Evolutionary conservation across 2,888 invertebrate species (phyloP), one percentile per base, ranked within the genome.

Genomic region (Drosophila neotestacea): DNA sequence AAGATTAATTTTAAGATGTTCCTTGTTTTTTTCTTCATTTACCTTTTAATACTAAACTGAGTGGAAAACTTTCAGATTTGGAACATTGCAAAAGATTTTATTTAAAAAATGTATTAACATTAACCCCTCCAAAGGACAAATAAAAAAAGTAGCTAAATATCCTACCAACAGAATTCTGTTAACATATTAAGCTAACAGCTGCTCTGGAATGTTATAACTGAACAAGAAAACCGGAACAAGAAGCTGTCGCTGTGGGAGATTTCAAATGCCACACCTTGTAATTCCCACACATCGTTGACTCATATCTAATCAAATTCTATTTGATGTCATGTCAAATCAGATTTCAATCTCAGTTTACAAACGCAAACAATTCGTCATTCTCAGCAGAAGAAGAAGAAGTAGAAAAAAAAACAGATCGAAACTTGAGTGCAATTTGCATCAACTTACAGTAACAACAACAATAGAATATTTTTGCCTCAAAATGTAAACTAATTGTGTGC

Each of bases 401-500:
- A 58, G 16, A 39, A 56, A 55, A 46, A 36, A 61, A 67, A 76
- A 52, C 71, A 67, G 72, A 71, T 75, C 67, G 72, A 72, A 76
- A 42, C 38, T 52, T 62, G 74, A 65, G 58, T 60, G 70, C 67
- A 79, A 74, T 79, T 74, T 79, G 80, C 77, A 79, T 72, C 70
- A 63, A 69, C 46, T 69, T 73, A 69, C 34, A 56, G 64, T n/a
- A 39, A 48, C 44, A 73, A 38, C 46, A 62, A 34, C 69, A 70
- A 58, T 61, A 77, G 79, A 79, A 79, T 73, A 68, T 74, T 78
- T 77, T 56, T 38, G 61, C 51, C 36, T 48, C 61, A 30, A 68
- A 61, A 65, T 68, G 67, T 67, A 42, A 71, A 69, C 77, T 79
- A 79, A 81, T 88, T 85, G 83, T 83, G 85, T 83, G 87, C 80